Evolutionary conservation across 2,888 invertebrate species (phyloP), one percentile per base, ranked within the genome.

Genomic region (Mactromeris polynyma): DNA sequence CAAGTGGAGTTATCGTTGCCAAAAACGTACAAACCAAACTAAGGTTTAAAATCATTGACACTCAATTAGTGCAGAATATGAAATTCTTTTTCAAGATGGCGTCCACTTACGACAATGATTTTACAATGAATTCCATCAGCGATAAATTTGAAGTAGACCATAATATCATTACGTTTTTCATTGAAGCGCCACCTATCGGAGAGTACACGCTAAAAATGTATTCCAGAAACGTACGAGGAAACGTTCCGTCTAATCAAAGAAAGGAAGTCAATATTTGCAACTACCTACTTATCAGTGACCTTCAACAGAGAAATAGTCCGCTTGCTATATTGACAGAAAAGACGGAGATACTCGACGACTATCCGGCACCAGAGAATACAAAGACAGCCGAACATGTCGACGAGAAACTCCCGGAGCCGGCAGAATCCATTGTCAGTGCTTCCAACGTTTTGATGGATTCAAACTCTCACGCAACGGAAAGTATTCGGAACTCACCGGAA

Each of bases 261-360:
- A 64, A 78, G 26, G 90, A 94, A 69, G 88, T 89, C 19, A 96
- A 96, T 87, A 93, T 96, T 42, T 96, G 95, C 85, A 96, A 96
- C 81, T 95, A 94, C 87, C 89, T 94, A 21, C 87, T 94, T 14
- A 91, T 93, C 31, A 93, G 93, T 79, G 92, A 92, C 58, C n/a
- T 90, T 9, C 90, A 58, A n/a, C 84, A 83, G 26, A 51, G 83
- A 33, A 88, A 88, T 38, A 83, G 85, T 2, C 89, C 90, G 26
- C 89, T 90, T 19, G 92, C 87, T 4, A 86, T 92, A 42, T 73
- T 90, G 33, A 90, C 88, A 36, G 92, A 92, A 83, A 90, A 90
- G 81, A 90, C 92, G 19, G 92, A 92, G 83, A 85, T 89, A 14
- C 58, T 85, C 1, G 90, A 90, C 26, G 90, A 92, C 21, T 69